phyloP scores from a whole-genome alignment of 2,888 invertebrate species.

The Agrotis clavis region DNA sequence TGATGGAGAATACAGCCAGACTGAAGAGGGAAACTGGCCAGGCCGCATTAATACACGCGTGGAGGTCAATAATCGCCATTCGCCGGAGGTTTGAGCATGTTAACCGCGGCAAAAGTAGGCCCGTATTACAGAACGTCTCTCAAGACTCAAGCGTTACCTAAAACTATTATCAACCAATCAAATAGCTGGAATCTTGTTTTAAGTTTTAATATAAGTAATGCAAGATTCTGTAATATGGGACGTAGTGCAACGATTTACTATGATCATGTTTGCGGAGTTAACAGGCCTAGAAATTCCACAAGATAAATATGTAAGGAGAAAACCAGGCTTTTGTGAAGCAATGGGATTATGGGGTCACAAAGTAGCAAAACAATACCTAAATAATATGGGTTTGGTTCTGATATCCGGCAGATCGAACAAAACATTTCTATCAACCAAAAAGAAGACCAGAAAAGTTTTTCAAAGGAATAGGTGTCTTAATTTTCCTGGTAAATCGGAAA shows the following conservation, averaged over 20 bases:
- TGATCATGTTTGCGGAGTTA: conserved; percentile 1
- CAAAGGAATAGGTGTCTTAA: conserved; percentile 3
- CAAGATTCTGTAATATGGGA: too few relatives aligned
- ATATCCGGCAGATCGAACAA: conserved; percentile 6
- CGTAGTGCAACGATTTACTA: not conserved
- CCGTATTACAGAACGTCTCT: too few relatives aligned
- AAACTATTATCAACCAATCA: too few relatives aligned
- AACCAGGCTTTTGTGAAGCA: not conserved
- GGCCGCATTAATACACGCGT: not conserved
- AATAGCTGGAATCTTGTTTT: too few relatives aligned
- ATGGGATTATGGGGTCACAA: not conserved
- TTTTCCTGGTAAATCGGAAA: conserved; percentile 15
- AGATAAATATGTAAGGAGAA: not conserved
- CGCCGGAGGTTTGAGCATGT: not conserved
- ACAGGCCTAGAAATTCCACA: not conserved
- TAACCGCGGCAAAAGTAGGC: not conserved
- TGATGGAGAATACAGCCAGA: not conserved
- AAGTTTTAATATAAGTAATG: too few relatives aligned
- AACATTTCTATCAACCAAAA: not conserved
- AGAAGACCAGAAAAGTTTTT: not conserved
- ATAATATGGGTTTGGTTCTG: not conserved
- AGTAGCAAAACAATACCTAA: not conserved
- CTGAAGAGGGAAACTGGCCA: not conserved
- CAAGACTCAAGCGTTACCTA: too few relatives aligned
- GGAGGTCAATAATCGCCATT: not conserved